A percentile compares a stretch with the other conserved stretches of the same genome.
Evolutionary conservation across 2,113 vertebrate genomes (phyloP).

Genomic region (Diphyllodes magnificus): DNA sequence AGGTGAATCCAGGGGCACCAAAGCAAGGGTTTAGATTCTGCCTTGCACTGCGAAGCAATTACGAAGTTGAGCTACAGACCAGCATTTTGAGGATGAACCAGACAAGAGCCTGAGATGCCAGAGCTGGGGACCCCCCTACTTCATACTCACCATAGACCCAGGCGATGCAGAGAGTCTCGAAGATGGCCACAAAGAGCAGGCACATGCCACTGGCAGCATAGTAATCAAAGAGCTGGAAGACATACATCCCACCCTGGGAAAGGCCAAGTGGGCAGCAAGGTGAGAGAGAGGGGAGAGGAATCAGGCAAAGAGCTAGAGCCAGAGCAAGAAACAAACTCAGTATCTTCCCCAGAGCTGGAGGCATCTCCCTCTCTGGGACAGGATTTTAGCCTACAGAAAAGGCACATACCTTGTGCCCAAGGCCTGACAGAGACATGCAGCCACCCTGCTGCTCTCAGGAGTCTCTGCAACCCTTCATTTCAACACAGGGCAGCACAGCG

Average conservation of each 20-base stretch:
- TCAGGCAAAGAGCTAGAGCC: conserved; percentile 10
- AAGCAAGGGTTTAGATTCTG: neutral
- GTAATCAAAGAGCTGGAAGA: conserved; percentile 97
- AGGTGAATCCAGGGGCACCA: neutral
- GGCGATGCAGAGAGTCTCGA: conserved; percentile 89
- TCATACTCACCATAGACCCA: conserved; percentile 92
- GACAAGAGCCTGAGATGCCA: neutral
- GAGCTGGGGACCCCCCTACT: neutral
- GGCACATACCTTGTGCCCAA: neutral
- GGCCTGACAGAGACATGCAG: neutral
- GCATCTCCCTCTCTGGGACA: neutral
- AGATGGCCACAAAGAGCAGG: conserved; percentile 92
- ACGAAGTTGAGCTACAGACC: neutral
- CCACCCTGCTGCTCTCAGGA: neutral
- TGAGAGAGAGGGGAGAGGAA: neutral
- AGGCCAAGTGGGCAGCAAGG: neutral
- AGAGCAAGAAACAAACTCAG: neutral
- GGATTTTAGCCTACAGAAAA: neutral
- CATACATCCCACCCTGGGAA: conserved; percentile 94
- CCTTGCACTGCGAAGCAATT: neutral
- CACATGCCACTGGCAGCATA: conserved; percentile 97
- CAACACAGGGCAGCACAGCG: neutral
- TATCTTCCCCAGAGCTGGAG: neutral
- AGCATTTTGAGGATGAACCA: neutral
- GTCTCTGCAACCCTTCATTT: neutral